Evolutionary conservation across 2,113 vertebrate species (phyloP).

Genomic region (Pedionomus torquatus): DNA sequence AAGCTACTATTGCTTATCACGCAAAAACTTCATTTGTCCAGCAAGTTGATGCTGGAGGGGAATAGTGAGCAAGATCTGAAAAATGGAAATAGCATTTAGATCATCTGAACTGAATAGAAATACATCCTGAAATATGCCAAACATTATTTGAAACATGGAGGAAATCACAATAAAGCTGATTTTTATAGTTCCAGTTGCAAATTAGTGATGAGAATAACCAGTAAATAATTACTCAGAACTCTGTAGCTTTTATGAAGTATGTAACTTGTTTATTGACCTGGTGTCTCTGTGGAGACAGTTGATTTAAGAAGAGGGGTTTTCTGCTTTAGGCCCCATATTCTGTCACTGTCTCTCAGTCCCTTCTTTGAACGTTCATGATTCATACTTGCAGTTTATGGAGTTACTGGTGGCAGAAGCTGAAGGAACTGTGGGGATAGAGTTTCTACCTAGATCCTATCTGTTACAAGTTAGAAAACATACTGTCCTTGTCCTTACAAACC

Average conservation of each 20-base stretch:
- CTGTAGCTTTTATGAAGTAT: not conserved
- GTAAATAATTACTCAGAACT: not conserved
- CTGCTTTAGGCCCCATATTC: not conserved
- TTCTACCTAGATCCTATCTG: not conserved
- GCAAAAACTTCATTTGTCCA: not conserved
- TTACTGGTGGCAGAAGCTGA: not conserved
- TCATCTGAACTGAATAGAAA: not conserved
- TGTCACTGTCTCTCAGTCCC: not conserved
- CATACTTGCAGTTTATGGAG: not conserved
- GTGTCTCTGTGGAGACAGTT: not conserved
- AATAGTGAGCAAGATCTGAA: not conserved
- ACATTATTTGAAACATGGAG: not conserved
- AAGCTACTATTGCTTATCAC: not conserved
- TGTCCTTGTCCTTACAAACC: not conserved
- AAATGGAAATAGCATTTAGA: not conserved
- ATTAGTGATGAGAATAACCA: not conserved
- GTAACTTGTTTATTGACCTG: rapidly evolving
- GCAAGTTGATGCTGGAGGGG: not conserved
- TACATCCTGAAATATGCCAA: not conserved
- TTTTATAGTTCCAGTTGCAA: not conserved
- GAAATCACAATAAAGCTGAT: not conserved
- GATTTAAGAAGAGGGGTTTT: not conserved
- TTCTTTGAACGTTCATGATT: rapidly evolving
- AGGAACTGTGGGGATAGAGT: not conserved
- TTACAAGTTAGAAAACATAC: not conserved